Conservation (phyloP, 2,888 invertebrate species). For the Chesias legatella region DNA sequence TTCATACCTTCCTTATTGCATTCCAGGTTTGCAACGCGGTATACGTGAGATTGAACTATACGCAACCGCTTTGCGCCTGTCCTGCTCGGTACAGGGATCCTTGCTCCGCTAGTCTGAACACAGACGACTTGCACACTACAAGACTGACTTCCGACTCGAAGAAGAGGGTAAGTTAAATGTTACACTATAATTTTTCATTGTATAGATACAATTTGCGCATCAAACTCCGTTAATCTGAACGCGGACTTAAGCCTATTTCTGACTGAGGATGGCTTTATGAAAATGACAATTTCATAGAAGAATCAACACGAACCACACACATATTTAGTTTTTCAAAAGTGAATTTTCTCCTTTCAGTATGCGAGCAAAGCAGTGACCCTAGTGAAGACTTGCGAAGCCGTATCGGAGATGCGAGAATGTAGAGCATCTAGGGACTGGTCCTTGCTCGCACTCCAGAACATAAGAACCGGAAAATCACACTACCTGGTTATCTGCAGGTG, state of each 20-base stretch:
- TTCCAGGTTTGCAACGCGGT: slow-evolving; percentile 94
- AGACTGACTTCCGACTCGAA: slow-evolving; percentile 92
- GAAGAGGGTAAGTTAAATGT: slow-evolving; percentile 85
- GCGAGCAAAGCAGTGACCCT: slow-evolving; percentile 87
- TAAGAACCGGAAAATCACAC: slow-evolving; percentile 95
- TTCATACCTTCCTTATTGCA: slow-evolving; percentile 11
- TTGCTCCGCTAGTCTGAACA: slow-evolving; percentile 93
- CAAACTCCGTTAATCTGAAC: too few species aligned
- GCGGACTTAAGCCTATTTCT: too few species aligned
- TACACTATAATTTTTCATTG: too few species aligned
- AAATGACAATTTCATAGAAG: too few species aligned
- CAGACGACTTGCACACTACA: slow-evolving; percentile 95
- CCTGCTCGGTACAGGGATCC: slow-evolving; percentile 93
- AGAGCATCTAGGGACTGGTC: slow-evolving; percentile 95
- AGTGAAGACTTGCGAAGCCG: slow-evolving; percentile 96
- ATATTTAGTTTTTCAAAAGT: background rate
- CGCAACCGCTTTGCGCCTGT: slow-evolving; percentile 95
- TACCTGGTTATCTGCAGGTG: slow-evolving; percentile 95
- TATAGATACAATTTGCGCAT: too few species aligned
- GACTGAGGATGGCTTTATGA: too few species aligned
- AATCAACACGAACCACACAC: too few species aligned
- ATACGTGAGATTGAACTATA: slow-evolving; percentile 94
- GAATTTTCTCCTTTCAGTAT: slow-evolving; percentile 62
- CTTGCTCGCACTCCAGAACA: slow-evolving; percentile 92
- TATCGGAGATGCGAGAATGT: slow-evolving; percentile 94